phyloP scores from a whole-genome alignment of 2,113 vertebrate genomes.

The Uria lomvia region DNA sequence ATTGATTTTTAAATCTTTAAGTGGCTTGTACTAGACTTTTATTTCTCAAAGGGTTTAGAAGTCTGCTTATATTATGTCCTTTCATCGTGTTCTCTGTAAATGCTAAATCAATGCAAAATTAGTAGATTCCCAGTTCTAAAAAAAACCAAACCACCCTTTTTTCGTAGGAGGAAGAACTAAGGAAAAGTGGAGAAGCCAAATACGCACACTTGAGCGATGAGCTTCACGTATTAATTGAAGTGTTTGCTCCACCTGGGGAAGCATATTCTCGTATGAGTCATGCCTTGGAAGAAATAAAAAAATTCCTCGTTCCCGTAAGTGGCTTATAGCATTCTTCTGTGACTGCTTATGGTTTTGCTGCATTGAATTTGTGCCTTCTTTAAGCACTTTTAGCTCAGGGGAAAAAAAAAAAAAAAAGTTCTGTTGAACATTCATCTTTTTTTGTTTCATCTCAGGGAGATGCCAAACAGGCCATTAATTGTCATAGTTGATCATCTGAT shows the following conservation, averaged over 20 bases:
- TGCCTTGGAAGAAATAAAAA: constrained; percentile 98
- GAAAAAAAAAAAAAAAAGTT: background rate
- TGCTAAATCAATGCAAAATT: constrained; percentile 50
- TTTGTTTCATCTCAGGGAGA: background rate
- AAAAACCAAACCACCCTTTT: background rate
- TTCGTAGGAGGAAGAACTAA: constrained; percentile 94
- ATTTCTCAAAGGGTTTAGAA: constrained; percentile 53
- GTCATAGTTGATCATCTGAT: background rate
- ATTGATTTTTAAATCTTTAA: constrained; percentile 63
- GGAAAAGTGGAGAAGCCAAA: constrained; percentile 96
- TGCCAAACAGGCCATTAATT: background rate
- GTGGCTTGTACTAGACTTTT: constrained; percentile 32
- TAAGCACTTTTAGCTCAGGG: background rate
- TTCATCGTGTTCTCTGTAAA: constrained; percentile 48
- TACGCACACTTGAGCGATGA: constrained; percentile 95
- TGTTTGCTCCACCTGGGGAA: constrained; percentile 97
- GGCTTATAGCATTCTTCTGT: constrained; percentile 19
- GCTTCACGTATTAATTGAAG: constrained; percentile 98
- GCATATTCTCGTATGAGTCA: constrained; percentile 99
- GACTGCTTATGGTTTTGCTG: background rate
- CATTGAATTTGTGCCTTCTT: background rate
- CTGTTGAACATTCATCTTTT: background rate
- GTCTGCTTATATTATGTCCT: constrained; percentile 31
- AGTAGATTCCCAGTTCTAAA: constrained; percentile 57
- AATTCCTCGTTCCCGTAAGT: constrained; percentile 99